Conservation (phyloP, 2,113 vertebrate species). For the Ahaetulla prasina region DNA sequence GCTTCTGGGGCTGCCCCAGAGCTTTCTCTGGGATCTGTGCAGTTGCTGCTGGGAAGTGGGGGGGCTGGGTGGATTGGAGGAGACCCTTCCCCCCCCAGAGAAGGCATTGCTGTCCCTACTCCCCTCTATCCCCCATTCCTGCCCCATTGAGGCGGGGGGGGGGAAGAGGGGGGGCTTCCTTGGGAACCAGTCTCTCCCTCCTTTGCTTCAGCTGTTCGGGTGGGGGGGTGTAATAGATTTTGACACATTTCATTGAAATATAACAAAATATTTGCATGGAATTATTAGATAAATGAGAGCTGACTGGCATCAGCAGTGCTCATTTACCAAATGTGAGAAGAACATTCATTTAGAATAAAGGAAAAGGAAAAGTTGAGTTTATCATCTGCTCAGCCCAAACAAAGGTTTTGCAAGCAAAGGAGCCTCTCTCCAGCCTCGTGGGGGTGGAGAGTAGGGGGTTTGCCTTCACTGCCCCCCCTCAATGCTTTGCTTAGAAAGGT, state of each 20-base stretch:
- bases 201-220: slow-evolving; percentile 52
- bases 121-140: neutral
- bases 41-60: neutral
- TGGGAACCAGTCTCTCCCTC: slow-evolving; percentile 12
- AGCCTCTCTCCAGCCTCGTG: slow-evolving; percentile 23
- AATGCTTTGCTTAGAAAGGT: slow-evolving; percentile 2
- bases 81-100: neutral
- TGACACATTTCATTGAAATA: slow-evolving; percentile 72
- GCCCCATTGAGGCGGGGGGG: neutral
- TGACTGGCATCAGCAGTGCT: slow-evolving; percentile 71
- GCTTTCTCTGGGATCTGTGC: too few relatives aligned
- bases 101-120: neutral
- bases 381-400: slow-evolving; percentile 48
- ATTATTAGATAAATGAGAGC: slow-evolving; percentile 76
- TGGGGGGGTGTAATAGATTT: slow-evolving; percentile 68
- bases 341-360: slow-evolving; percentile 75
- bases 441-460: neutral
- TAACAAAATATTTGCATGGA: slow-evolving; percentile 77
- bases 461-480: neutral
- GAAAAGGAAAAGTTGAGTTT: slow-evolving; percentile 70
- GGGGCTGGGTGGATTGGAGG: neutral
- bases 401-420: slow-evolving; percentile 47
- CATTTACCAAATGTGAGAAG: slow-evolving; percentile 71
- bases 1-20: neutral
- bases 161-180: accelerated